phyloP scores from a whole-genome alignment of 2,797 vertebrate species.

The Platyrinchus mystaceus region DNA sequence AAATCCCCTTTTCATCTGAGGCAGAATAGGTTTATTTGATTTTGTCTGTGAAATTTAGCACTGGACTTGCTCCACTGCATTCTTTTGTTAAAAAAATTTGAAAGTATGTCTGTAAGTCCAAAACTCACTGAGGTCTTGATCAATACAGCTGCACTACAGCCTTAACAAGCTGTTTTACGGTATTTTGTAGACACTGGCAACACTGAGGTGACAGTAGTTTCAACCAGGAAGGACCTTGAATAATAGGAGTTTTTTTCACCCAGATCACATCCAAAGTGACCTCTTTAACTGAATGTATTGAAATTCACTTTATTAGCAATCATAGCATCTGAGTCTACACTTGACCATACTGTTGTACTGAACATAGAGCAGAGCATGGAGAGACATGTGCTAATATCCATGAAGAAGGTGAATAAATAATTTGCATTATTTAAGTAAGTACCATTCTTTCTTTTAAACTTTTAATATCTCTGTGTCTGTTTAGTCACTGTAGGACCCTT shows the following conservation, averaged over 20 bases:
- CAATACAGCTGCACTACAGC: neutral
- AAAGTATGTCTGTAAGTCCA: neutral
- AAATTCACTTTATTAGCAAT: neutral
- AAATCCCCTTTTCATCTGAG: neutral
- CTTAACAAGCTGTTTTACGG: neutral
- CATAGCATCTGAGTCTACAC: neutral
- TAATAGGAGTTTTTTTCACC: neutral
- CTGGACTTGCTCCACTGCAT: neutral
- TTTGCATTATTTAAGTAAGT: neutral
- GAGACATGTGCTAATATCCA: neutral
- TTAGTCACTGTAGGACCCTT: neutral
- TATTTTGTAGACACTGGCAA: neutral
- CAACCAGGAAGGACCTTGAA: neutral
- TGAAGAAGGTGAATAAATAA: neutral
- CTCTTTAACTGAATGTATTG: neutral
- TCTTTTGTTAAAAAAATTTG: neutral
- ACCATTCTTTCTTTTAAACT: neutral
- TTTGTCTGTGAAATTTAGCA: neutral
- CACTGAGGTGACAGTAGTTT: neutral
- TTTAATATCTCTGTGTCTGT: neutral
- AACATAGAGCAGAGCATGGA: neutral
- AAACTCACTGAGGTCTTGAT: neutral
- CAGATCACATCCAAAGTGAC: neutral
- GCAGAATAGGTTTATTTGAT: constrained; percentile 6
- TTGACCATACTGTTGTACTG: neutral